phyloP scores from a whole-genome alignment of 2,113 vertebrate species.

The Ochotona curzoniae region DNA sequence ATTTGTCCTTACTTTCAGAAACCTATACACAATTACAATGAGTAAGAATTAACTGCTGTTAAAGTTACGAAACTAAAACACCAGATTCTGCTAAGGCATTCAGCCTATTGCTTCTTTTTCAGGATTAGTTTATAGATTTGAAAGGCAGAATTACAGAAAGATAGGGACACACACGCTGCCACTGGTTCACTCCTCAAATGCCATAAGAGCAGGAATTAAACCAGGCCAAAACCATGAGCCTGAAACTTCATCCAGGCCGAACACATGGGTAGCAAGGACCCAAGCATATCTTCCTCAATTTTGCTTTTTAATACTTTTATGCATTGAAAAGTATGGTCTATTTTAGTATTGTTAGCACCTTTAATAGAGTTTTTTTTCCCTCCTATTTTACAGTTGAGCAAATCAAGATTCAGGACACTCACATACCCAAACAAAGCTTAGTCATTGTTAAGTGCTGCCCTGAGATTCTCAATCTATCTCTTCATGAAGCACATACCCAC shows the following conservation, averaged over 20 bases:
- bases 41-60: too few relatives aligned
- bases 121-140: too few relatives aligned
- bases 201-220: too few relatives aligned
- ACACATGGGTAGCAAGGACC: too few relatives aligned
- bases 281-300: not conserved
- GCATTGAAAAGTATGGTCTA: not conserved
- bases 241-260: too few relatives aligned
- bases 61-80: too few relatives aligned
- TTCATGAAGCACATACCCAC: not conserved
- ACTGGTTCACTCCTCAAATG: too few relatives aligned
- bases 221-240: too few relatives aligned
- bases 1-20: too few relatives aligned
- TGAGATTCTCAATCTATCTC: constrained; percentile 32
- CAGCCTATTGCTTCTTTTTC: not conserved
- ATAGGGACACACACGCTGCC: too few relatives aligned
- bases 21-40: too few relatives aligned
- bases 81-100: not conserved
- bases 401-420: constrained; percentile 15
- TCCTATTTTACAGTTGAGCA: not conserved
- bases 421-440: not conserved
- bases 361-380: not conserved
- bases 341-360: not conserved
- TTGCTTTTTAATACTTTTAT: not conserved
- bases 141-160: too few relatives aligned
- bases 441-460: not conserved